Percentiles rank a stretch among this genome's conserved stretches.
Evolutionary conservation across 2,797 vertebrate genomes (phyloP).

Genomic region (Merluccius polli): DNA sequence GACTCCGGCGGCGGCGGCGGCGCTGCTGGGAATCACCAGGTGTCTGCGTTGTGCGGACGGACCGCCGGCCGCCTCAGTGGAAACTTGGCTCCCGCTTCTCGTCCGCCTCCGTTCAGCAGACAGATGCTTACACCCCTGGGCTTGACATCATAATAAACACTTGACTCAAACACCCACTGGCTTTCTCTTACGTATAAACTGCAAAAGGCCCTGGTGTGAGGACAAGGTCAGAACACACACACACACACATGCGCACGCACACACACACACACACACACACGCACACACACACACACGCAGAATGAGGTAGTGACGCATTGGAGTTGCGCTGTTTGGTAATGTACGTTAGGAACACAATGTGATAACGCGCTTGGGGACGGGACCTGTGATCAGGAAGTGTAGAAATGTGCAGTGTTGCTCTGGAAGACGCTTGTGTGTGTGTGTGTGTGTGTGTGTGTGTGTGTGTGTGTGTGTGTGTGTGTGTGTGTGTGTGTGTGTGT

Average conservation of each 20-base stretch:
- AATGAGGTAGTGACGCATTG: constrained; percentile 50
- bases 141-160: constrained; percentile 68
- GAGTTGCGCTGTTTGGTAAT: constrained; percentile 1
- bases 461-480: too few relatives aligned
- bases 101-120: constrained; percentile 57
- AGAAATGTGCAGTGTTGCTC: not conserved
- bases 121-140: constrained; percentile 55
- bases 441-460: too few relatives aligned
- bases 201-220: constrained; percentile 3
- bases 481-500: too few relatives aligned
- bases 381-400: not conserved
- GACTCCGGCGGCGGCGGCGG: too few relatives aligned
- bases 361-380: constrained; percentile 1
- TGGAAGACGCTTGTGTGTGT: not conserved
- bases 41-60: constrained; percentile 13
- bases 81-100: constrained; percentile 69
- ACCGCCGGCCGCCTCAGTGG: constrained; percentile 48
- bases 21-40: constrained; percentile 1
- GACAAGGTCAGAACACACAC: constrained; percentile 27
- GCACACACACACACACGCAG: constrained; percentile 15
- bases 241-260: constrained; percentile 9
- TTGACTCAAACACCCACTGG: not conserved
- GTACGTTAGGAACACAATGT: constrained; percentile 23
- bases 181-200: not conserved
- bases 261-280: constrained; percentile 29